Conservation (phyloP, 1,140 invertebrate species). For the Dendroctonus ponderosae region DNA sequence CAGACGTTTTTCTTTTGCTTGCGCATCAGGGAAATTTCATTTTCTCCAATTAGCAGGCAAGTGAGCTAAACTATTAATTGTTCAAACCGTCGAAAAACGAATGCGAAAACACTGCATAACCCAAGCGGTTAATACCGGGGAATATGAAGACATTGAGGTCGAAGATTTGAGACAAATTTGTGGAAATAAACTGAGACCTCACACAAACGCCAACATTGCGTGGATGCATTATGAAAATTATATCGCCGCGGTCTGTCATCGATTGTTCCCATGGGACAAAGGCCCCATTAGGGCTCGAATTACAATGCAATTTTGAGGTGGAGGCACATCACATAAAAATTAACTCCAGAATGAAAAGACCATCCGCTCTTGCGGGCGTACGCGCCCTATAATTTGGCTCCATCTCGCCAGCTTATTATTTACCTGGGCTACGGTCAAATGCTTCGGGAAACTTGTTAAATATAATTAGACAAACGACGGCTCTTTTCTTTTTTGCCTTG, state of each 20-base stretch:
- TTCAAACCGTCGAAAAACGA: too few relatives aligned
- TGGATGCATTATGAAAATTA: constrained; percentile 5
- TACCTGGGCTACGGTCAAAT: constrained; percentile 28
- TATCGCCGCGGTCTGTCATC: constrained; percentile 2
- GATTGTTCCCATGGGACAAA: constrained; percentile 20
- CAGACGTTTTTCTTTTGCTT: too few relatives aligned
- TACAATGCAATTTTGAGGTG: constrained; percentile 25
- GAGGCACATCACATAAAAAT: constrained; percentile 20
- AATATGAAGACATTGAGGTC: too few relatives aligned
- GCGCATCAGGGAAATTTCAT: too few relatives aligned
- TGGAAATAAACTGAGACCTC: too few relatives aligned
- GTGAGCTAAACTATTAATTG: too few relatives aligned
- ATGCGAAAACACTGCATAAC: too few relatives aligned
- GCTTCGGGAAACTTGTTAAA: constrained; percentile 29
- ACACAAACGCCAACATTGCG: neutral
- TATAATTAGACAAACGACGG: constrained; percentile 31
- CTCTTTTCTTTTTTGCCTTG: constrained; percentile 7
- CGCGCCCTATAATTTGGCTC: constrained; percentile 26
- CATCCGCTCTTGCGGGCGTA: constrained; percentile 21
- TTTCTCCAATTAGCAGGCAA: too few relatives aligned
- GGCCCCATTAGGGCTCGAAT: constrained; percentile 19
- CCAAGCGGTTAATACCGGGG: too few relatives aligned
- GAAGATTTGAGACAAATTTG: too few relatives aligned
- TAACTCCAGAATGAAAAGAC: constrained; percentile 15
- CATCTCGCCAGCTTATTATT: constrained; percentile 27